phyloP scores from a whole-genome alignment of 1,140 invertebrate species.

The Drosophila ironensis region DNA sequence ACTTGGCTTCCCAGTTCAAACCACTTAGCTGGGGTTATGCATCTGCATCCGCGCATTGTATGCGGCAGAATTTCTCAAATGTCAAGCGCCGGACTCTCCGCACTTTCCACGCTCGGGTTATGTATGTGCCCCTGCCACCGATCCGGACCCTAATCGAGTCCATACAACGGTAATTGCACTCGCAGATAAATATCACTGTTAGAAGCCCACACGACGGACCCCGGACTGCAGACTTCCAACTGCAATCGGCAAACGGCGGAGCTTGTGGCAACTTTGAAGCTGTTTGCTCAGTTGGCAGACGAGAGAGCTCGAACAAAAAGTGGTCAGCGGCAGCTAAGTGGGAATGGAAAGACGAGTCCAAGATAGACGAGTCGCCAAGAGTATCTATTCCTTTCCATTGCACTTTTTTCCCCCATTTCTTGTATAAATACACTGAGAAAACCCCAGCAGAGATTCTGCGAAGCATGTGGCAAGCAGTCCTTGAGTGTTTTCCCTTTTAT shows the following conservation, averaged over 20 bases:
- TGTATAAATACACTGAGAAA: slow-evolving; percentile 13
- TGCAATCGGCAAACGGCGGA: neutral
- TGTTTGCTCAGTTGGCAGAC: slow-evolving; percentile 51
- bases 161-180: slow-evolving; percentile 77
- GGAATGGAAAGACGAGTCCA: slow-evolving; percentile 67
- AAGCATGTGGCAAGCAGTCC: no score
- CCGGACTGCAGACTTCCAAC: neutral
- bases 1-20: no score
- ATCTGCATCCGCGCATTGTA: slow-evolving; percentile 18
- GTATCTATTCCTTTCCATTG: slow-evolving; percentile 13
- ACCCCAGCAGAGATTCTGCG: no score
- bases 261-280: slow-evolving; percentile 60
- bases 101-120: slow-evolving; percentile 56
- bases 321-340: slow-evolving; percentile 50
- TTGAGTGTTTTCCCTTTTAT: no score
- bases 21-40: neutral
- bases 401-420: neutral
- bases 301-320: slow-evolving; percentile 53
- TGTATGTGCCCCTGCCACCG: slow-evolving; percentile 66
- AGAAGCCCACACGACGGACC: slow-evolving; percentile 68
- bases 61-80: slow-evolving; percentile 33
- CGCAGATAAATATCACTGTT: slow-evolving; percentile 75
- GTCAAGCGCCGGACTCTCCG: slow-evolving; percentile 27
- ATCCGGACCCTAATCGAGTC: slow-evolving; percentile 68
- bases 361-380: slow-evolving; percentile 55